phyloP scores from a whole-genome alignment of 2,797 vertebrate genomes.

The Geotrypetes seraphini region DNA sequence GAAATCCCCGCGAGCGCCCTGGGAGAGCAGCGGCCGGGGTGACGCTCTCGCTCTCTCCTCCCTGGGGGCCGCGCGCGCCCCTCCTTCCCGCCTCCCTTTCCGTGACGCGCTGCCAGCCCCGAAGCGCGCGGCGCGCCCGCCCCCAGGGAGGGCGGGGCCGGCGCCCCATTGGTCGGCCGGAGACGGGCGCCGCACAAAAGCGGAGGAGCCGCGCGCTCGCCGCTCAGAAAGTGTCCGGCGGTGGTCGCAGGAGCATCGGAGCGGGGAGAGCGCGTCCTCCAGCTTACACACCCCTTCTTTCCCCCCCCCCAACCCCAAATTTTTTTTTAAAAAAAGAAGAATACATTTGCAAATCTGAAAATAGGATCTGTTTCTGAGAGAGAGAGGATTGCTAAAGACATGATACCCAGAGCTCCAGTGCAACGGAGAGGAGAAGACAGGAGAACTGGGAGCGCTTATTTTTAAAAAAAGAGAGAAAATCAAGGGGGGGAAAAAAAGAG shows the following conservation, averaged over 20 bases:
- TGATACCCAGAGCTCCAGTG: too few species aligned
- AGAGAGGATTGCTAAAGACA: background rate
- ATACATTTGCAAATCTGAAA: too few species aligned
- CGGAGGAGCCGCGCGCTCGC: constrained; percentile 60
- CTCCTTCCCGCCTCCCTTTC: background rate
- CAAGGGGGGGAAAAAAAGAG: too few species aligned
- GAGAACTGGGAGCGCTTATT: too few species aligned
- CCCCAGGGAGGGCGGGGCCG: constrained; percentile 29
- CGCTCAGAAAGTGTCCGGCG: constrained; percentile 74
- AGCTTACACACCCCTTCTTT: too few species aligned
- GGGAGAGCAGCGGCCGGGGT: too few species aligned
- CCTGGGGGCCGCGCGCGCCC: background rate
- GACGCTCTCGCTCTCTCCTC: background rate
- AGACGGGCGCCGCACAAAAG: constrained; percentile 79
- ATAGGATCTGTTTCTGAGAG: background rate
- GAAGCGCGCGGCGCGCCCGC: constrained; percentile 6
- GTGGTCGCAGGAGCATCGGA: constrained; percentile 45
- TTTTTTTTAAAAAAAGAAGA: too few species aligned
- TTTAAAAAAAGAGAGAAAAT: too few species aligned
- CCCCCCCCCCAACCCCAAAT: too few species aligned
- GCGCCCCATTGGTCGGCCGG: constrained; percentile 54
- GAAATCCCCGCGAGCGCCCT: background rate
- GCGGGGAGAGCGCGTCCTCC: constrained; percentile 32
- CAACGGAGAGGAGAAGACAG: too few species aligned
- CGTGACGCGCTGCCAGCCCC: background rate